Evolutionary conservation across 2,888 invertebrate genomes (phyloP), one percentile per base, ranked within the genome.

Genomic region (Aelia acuminata): DNA sequence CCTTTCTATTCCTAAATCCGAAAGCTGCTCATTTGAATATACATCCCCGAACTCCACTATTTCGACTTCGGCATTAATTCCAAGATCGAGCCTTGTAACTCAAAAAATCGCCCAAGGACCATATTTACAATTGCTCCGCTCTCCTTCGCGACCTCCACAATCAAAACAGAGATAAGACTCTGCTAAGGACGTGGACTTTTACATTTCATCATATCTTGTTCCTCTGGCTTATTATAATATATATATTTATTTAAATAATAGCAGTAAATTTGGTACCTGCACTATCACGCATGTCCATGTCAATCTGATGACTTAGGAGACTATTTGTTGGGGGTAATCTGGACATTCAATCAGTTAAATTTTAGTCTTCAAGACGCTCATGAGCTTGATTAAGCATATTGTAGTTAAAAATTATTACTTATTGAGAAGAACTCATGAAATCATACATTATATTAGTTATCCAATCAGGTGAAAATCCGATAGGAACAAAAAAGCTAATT

Each of bases 41-140:
- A 22, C 22, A 5, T n/a, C 22, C 1, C 7, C 7, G n/a, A 53
- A 53, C 18, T 75, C 39, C 39, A 43, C 80, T n/a, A 80, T 80
- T 80, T 80, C 13, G 39, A 80, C 43, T 43, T 43, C 13, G 80
- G n/a, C 80, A 80, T 80, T 80, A 43, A 80, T 80, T n/a, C 80
- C 39, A 47, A 80, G 43, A 11, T n/a, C 4, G 80, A 80, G 80
- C 80, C 80, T 80, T 80, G 80, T 80, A 80, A 47, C 80, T 80
- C 80, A 80, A 80, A 80, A 80, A 80, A 80, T 39, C 47, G 43
- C 39, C 80, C 80, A 80, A 80, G 80, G 80, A 22, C 80, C 43
- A 39, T 80, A 80, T 80, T 80, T 80, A 80, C 80, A 80, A 80
- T 80, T 80, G 80, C 80, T 75, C 80, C 80, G 43, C n/a, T 80